Evolutionary conservation across 2,797 vertebrate genomes (phyloP), one percentile per base, ranked within the genome.

Genomic region (Acrossocheilus fasciatus): DNA sequence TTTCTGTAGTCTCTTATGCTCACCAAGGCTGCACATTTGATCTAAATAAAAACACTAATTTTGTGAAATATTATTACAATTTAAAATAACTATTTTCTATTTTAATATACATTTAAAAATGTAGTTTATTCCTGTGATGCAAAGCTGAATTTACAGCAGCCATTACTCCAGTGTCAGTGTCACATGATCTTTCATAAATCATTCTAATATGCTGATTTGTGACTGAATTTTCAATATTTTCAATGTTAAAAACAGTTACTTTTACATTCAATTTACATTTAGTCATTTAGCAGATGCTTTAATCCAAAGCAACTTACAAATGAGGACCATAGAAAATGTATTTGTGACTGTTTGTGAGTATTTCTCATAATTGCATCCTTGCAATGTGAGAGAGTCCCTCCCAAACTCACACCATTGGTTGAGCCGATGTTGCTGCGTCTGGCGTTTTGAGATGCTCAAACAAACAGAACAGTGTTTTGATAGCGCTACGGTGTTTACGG

Each of bases 401-500:
- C 34, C 23, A 82, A 20, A 18, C 68, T 26, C 9, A 1, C 26
- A 77, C n/a, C 15, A 47, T 12, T 34, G 59, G 59, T 66, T 43
- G 57, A 20, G 41, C 79, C 0, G 9, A 70, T 30, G 47, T 73
- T 70, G n/a, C 23, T 43, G 68, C 30, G n/a, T 82, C 17, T 72
- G 34, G 14, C 39, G 26, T 59, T 52, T 73, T 73, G 14, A 54
- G 69, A 62, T 83, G 81, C 81, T 69, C 36, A 85, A 68, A 77
- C 62, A 69, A 76, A 84, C 43, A 85, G 80, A n/a, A 2, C 7
- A 69, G 30, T 70, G 75, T 78, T 85, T 85, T 85, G 75, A 79
- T 78, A 34, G 64, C 34, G 14, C 43, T 10, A 26, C 68, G 20
- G 18, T 64, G 77, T 81, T 85, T 80, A 80, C 66, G 47, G 39